These are phyloP conservation scores for Andrena bicolor DNA, from an alignment of 2,888 invertebrate species.

Conservation along the genomic window DNA sequence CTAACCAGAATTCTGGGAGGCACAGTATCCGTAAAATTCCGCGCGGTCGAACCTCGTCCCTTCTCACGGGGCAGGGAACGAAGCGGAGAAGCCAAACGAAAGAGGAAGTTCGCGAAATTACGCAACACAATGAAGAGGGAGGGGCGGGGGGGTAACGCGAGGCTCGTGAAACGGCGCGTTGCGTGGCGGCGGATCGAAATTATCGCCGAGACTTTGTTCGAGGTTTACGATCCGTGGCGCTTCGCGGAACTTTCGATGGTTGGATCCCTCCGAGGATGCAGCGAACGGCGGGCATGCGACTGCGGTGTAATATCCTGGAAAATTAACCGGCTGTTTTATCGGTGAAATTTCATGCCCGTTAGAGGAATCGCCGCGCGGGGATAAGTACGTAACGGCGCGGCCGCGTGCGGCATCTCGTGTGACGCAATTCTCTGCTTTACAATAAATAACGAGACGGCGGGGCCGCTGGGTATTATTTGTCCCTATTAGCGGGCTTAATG, in stretches of 20 bases:
- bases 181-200: slow-evolving; percentile 41
- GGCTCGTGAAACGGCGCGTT: not conserved
- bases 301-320: slow-evolving; percentile 10
- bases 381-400: slow-evolving; percentile 4
- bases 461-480: slow-evolving; percentile 35
- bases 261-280: slow-evolving; percentile 8
- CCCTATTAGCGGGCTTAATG: slow-evolving; percentile 37
- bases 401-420: slow-evolving; percentile 13
- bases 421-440: slow-evolving; percentile 42
- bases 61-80: not conserved
- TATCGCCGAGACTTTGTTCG: slow-evolving; percentile 37
- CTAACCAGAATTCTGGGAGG: too few relatives aligned
- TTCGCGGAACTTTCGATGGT: slow-evolving; percentile 36
- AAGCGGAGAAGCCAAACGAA: not conserved
- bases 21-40: not conserved
- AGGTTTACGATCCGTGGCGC: slow-evolving; percentile 47
- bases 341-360: slow-evolving; percentile 38
- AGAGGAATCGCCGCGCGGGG: slow-evolving; percentile 11
- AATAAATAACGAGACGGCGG: slow-evolving; percentile 34
- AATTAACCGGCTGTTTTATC: slow-evolving; percentile 35
- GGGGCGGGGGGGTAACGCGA: not conserved
- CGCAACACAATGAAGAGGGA: not conserved
- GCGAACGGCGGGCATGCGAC: not conserved
- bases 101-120: slow-evolving; percentile 35
- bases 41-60: not conserved